A percentile compares a stretch with the other conserved stretches of the same genome.
phyloP scores from a whole-genome alignment of 2,113 vertebrate species.

The Sinocyclocheilus grahami region DNA sequence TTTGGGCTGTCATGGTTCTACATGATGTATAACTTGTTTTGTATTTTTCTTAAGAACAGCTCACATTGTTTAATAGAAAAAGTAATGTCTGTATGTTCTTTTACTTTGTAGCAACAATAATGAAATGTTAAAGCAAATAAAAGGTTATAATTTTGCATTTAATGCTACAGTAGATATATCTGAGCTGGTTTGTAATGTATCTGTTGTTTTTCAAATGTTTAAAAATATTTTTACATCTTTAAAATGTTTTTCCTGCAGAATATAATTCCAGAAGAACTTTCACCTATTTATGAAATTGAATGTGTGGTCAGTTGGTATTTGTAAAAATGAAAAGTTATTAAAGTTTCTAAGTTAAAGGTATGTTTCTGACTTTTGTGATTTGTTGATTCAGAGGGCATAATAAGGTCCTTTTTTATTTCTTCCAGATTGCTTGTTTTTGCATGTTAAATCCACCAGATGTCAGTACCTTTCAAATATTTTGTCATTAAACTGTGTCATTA shows the following conservation, averaged over 20 bases:
- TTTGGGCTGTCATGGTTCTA: conserved; percentile 26
- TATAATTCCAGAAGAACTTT: conserved; percentile 36
- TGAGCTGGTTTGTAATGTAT: conserved; percentile 24
- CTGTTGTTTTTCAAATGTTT: conserved; percentile 50
- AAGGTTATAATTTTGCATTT: conserved; percentile 20
- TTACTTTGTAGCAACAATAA: conserved; percentile 5
- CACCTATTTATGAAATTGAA: conserved; percentile 74
- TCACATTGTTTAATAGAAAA: neutral
- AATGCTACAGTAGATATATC: conserved; percentile 29
- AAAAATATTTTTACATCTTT: conserved; percentile 29
- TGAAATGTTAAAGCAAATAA: conserved; percentile 44
- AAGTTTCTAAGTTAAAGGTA: conserved; percentile 67
- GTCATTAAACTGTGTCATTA: too few species aligned
- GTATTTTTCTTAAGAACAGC: conserved; percentile 3
- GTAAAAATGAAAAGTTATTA: conserved; percentile 79
- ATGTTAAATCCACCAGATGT: conserved; percentile 35
- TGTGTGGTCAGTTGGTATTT: conserved; percentile 76
- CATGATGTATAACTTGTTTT: conserved; percentile 21
- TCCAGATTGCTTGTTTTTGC: neutral
- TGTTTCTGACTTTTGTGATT: conserved; percentile 29
- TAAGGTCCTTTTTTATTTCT: neutral
- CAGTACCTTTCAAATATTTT: neutral
- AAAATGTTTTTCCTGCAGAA: conserved; percentile 38
- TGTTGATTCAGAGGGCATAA: neutral
- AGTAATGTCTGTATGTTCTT: neutral